Percentiles rank a stretch among this genome's conserved stretches.
Conservation (phyloP, 1,140 invertebrate species). For the Nylanderia fulva region DNA sequence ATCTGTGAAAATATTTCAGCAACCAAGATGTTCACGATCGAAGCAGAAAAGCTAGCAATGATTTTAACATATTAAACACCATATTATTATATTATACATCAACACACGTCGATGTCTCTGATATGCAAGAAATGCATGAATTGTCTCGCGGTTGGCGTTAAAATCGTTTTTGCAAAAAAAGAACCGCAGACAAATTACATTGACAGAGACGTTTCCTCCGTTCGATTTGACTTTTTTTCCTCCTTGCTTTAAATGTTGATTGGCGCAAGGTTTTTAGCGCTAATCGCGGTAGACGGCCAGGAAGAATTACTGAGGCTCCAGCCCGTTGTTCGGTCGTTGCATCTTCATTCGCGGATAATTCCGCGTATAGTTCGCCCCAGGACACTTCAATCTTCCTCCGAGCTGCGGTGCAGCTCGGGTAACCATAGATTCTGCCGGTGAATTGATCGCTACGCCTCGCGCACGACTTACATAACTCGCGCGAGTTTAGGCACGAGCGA, state of each 20-base stretch:
- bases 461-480: constrained; percentile 57
- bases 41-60: constrained; percentile 50
- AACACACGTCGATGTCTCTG: constrained; percentile 15
- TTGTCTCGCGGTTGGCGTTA: constrained; percentile 23
- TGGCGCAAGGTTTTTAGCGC: constrained; percentile 51
- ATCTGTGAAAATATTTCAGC: background rate
- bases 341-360: constrained; percentile 57
- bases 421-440: constrained; percentile 57
- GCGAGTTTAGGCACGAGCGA: constrained; percentile 57
- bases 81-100: background rate
- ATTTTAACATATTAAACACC: constrained; percentile 48
- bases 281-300: constrained; percentile 37
- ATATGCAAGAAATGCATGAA: constrained; percentile 57
- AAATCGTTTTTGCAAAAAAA: constrained; percentile 56
- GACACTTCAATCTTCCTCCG: constrained; percentile 54
- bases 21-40: background rate
- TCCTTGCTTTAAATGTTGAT: constrained; percentile 7
- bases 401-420: constrained; percentile 24
- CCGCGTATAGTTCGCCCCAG: constrained; percentile 41
- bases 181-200: constrained; percentile 60
- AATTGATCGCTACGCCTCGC: constrained; percentile 49
- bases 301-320: constrained; percentile 15
- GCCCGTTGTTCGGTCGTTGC: constrained; percentile 61
- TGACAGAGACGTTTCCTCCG: constrained; percentile 24
- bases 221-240: background rate